phyloP scores from a whole-genome alignment of 1,140 invertebrate species.

The Grapholita molesta region DNA sequence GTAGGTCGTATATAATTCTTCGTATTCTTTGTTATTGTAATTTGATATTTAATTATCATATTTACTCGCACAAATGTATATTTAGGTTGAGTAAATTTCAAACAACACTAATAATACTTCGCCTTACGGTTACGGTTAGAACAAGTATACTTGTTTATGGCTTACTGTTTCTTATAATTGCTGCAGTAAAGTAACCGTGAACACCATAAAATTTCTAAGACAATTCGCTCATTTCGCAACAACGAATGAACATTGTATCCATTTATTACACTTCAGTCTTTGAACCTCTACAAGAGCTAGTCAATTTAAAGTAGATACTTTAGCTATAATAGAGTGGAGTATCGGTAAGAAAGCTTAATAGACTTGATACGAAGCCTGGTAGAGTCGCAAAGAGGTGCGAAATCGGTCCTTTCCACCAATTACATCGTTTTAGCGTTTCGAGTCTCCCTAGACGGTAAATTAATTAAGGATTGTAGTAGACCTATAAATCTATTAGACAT shows the following conservation, averaged over 20 bases:
- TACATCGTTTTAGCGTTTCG: conserved; percentile 45
- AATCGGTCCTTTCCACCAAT: conserved; percentile 34
- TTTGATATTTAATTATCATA: too few relatives aligned
- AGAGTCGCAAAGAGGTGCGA: conserved; percentile 30
- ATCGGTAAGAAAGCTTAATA: neutral
- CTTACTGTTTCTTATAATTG: neutral
- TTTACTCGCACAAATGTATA: neutral
- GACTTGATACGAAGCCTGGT: neutral
- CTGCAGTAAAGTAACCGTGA: neutral
- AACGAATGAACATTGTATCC: neutral
- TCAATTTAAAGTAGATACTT: neutral
- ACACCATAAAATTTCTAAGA: neutral
- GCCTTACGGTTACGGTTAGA: neutral
- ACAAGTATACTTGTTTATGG: neutral
- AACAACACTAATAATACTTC: neutral
- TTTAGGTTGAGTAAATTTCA: neutral
- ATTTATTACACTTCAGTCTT: neutral
- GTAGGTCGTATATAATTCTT: too few relatives aligned
- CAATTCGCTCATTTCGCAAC: neutral
- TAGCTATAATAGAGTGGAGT: neutral
- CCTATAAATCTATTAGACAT: neutral
- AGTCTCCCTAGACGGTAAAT: conserved; percentile 42
- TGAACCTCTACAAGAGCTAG: neutral
- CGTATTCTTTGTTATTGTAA: too few relatives aligned
- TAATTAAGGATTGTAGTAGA: conserved; percentile 37